These are phyloP conservation scores for Diglossa cyanea DNA, from an alignment of 2,797 vertebrate species.

Conservation along the genomic window DNA sequence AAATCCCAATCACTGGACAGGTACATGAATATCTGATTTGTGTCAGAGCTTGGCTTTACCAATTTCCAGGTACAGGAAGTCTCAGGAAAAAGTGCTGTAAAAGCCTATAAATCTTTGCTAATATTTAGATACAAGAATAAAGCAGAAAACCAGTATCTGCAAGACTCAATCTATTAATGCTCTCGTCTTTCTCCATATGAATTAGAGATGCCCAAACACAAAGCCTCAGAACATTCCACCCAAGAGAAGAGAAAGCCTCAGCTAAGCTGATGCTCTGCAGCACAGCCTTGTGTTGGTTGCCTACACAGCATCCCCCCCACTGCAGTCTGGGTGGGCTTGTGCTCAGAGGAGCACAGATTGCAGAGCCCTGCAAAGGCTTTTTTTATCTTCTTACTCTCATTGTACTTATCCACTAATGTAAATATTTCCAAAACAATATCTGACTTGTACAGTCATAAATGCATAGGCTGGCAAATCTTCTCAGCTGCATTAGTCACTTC, in stretches of 20 bases:
- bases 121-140: background rate
- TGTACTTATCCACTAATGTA: background rate
- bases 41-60: background rate
- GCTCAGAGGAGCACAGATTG: background rate
- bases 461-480: slow-evolving; percentile 2
- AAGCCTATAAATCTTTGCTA: background rate
- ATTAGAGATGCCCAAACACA: background rate
- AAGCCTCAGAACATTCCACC: background rate
- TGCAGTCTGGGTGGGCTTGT: background rate
- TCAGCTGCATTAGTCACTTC: slow-evolving; percentile 1
- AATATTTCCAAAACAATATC: slow-evolving; percentile 19
- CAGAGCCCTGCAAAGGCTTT: background rate
- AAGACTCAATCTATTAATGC: background rate
- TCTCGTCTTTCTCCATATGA: background rate
- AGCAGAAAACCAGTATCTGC: background rate
- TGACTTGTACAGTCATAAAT: background rate
- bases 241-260: background rate
- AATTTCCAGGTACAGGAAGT: background rate
- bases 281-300: background rate
- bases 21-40: background rate
- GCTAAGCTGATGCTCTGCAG: background rate
- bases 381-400: background rate
- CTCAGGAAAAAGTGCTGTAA: background rate
- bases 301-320: background rate
- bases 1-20: background rate